Evolutionary conservation across 2,888 invertebrate species (phyloP).

Genomic region (Beris chalybata): DNA sequence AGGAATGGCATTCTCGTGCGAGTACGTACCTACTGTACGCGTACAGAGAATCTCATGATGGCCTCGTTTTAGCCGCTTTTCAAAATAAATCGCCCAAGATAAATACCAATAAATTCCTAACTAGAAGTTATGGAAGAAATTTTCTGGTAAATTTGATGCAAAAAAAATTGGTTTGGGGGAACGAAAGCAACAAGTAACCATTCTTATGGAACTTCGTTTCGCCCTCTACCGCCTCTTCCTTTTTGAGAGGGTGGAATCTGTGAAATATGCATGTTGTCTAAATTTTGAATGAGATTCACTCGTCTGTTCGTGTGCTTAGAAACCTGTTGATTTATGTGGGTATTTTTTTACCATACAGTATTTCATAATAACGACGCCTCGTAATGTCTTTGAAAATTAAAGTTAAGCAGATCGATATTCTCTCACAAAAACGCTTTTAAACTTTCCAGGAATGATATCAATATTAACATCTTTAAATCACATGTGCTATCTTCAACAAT

Average conservation of each 20-base stretch:
- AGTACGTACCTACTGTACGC: no score
- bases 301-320: background rate
- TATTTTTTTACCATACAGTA: background rate
- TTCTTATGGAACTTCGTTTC: background rate
- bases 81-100: slow-evolving; percentile 4
- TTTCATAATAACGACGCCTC: no score
- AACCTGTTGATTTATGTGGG: slow-evolving; percentile 7
- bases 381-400: no score
- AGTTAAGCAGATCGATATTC: no score
- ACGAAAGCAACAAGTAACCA: slow-evolving; percentile 6
- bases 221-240: background rate
- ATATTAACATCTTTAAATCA: no score
- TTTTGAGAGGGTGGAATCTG: background rate
- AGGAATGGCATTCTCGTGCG: no score
- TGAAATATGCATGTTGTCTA: slow-evolving; percentile 15
- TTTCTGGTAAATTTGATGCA: slow-evolving; percentile 2
- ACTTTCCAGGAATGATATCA: no score
- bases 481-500: no score
- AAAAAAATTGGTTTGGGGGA: background rate
- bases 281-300: slow-evolving; percentile 5
- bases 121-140: slow-evolving; percentile 2
- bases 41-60: no score
- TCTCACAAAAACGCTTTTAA: no score
- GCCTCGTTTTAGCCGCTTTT: background rate
- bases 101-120: slow-evolving; percentile 17